Evolutionary conservation across 1,140 invertebrate genomes (phyloP), one percentile per base, ranked within the genome.

Genomic region (Calephelis nemesis): DNA sequence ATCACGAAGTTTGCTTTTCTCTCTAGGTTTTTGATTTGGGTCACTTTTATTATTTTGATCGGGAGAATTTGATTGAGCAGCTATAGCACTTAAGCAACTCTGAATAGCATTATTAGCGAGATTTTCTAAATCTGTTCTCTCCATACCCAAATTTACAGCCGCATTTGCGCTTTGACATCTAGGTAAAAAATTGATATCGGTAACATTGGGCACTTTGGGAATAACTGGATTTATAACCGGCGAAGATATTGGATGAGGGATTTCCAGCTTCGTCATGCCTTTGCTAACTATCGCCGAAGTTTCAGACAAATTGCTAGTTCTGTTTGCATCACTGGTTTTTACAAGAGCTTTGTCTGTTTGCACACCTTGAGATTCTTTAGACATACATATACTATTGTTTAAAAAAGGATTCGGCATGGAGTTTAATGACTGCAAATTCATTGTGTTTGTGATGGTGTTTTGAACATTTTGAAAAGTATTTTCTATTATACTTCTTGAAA

Each of bases 1-100:
- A 63, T 92, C 92, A 4, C 91, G 74, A 2, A 92, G 68, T 74
- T 92, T 92, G 65, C 92, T 92, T 63, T 92, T 92, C 65, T 92
- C 89, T 62, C 89, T 79, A 11, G 88, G 87, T 49, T 87, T 91
- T 19, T 80, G 74, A 69, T 85, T 85, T 7, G 76, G 70, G 62
- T 92, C 92, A 47, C 71, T 83, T 69, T 91, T 92, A 47, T 66
- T 66, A 40, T 60, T 1, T 19, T 58, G 52, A 58, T 92, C 89
- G 47, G 88, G 85, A 5, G 77, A 71, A 54, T 75, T 79, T 1
- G 77, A 77, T 63, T 82, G 83, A 8, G 83, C 86, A 60, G 74
- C 84, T 83, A 90, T 88, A 0, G 85, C 82, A 15, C 74, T 70
- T 49, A 91, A 69, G 8, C 83, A 78, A 67, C 76, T 85, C 69